Base-by-base conservation (phyloP, 2,797 vertebrate species). In the Lithobates pipiens region DNA sequence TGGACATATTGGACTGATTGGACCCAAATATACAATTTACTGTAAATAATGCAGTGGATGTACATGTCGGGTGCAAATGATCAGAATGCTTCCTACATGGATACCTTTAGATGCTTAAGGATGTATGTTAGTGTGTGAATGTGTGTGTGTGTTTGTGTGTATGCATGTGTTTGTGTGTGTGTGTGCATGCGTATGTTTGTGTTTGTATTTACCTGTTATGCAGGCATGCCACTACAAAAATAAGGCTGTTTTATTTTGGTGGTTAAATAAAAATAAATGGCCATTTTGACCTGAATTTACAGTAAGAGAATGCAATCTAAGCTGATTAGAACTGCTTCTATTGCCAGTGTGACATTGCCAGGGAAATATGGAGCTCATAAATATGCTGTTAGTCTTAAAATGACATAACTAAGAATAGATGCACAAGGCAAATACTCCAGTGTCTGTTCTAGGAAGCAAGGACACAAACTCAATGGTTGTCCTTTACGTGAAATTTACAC, bases 231-330 rank as follows among this genome's bases (percentile, higher is more conserved):
- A 7, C 61, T 46, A 68, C 39, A 85, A 39, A 71, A 85, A 75
- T 44, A 54, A 65, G 65, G 27, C 54, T 83, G 39, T 27, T 36
- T 82, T 80, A 75, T 85, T 85, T 71, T 73, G 39, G 75, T 36
- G 25, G 63, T 39, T 5, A 72, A 61, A 54, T 18, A 80, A 44
- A 72, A 79, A 63, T 32, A 50, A 77, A 69, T 80, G 50, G 34
- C 68, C 76, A 46, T 80, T 73, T 70, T 77, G 82, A 85, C 83
- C 83, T 85, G 77, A 75, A 80, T 85, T 75, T 61, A 67, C 70
- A 75, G 83, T 85, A 85, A 80, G 70, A 85, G 70, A 70, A 85
- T 85, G 77, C 75, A 75, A 85, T 80, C 32, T 85, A 80, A 74
- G 83, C 76, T 74, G 83, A 80, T 85, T 80, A 80, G 27, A 74